Evolutionary conservation across 2,888 invertebrate species (phyloP).

Genomic region (Griposia aprilina): DNA sequence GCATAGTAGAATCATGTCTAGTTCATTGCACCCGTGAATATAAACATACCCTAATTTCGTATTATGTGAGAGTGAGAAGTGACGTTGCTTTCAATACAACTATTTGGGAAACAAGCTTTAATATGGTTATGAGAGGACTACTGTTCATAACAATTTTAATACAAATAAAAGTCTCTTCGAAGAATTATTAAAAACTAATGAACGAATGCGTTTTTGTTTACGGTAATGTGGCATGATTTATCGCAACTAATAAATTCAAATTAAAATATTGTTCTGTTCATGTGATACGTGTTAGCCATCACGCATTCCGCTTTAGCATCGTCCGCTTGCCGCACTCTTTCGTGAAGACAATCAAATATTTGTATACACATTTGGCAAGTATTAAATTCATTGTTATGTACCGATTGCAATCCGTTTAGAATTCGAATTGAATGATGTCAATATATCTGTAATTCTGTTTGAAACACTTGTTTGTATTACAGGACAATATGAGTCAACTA

Average conservation of each 20-base stretch:
- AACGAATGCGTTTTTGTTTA: too few relatives aligned
- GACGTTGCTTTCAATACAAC: background rate
- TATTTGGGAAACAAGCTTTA: background rate
- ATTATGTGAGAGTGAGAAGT: background rate
- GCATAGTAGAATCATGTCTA: slow-evolving; percentile 14
- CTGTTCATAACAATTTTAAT: background rate
- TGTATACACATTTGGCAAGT: slow-evolving; percentile 64
- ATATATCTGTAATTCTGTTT: slow-evolving; percentile 37
- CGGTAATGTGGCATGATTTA: slow-evolving; percentile 20
- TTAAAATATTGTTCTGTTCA: slow-evolving; percentile 49
- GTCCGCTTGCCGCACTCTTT: slow-evolving; percentile 36
- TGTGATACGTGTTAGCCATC: slow-evolving; percentile 57
- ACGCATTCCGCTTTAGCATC: slow-evolving; percentile 49
- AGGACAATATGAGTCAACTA: slow-evolving; percentile 34
- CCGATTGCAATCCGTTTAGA: slow-evolving; percentile 43
- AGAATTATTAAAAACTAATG: too few relatives aligned
- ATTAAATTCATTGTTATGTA: slow-evolving; percentile 56
- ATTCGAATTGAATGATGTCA: slow-evolving; percentile 31
- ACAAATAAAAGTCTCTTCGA: background rate
- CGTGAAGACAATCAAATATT: slow-evolving; percentile 64
- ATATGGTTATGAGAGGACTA: background rate
- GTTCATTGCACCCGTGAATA: slow-evolving; percentile 33
- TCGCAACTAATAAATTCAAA: slow-evolving; percentile 42
- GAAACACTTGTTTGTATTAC: slow-evolving; percentile 28
- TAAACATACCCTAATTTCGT: slow-evolving; percentile 14